phyloP scores from a whole-genome alignment of 37 sponge, comb jelly and placozoan species.

The Lycopodina hypogea region DNA sequence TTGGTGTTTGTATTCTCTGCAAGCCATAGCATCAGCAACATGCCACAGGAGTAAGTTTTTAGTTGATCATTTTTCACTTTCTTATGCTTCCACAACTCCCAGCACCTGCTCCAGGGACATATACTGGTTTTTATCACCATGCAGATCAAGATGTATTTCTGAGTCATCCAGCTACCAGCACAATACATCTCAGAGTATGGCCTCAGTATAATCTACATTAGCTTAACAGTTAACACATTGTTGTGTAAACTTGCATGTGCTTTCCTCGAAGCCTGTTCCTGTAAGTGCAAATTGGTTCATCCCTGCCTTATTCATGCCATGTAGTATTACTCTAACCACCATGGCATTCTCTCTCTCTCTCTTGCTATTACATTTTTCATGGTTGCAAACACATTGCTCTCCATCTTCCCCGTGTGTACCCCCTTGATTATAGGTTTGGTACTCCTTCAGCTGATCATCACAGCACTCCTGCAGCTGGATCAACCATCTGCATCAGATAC shows the following conservation, averaged over 20 bases:
- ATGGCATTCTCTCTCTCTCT: conserved; percentile 36
- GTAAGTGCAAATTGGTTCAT: conserved; percentile 35
- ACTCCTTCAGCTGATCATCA: conserved; percentile 41
- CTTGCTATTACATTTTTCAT: conserved; percentile 21
- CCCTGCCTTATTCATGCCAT: conserved; percentile 48
- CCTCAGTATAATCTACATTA: conserved; percentile 38
- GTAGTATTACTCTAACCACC: conserved; percentile 26
- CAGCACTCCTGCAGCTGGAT: conserved; percentile 47
- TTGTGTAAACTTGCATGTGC: conserved; percentile 28
- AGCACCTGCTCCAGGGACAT: conserved; percentile 34
- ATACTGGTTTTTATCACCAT: conserved; percentile 43
- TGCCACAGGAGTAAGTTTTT: conserved; percentile 27
- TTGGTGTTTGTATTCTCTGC: too few species aligned
- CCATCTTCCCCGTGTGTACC: conserved; percentile 13
- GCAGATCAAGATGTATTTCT: conserved; percentile 38
- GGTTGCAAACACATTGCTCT: conserved; percentile 23
- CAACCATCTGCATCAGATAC: conserved; percentile 5
- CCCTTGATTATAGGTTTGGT: conserved; percentile 36
- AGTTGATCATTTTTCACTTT: conserved; percentile 31
- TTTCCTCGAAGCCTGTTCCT: conserved; percentile 35
- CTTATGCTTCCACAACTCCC: conserved; percentile 30
- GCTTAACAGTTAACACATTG: conserved; percentile 28
- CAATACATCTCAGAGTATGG: conserved; percentile 34
- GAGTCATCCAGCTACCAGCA: conserved; percentile 24
- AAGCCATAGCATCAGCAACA: conserved; percentile 30